phyloP scores from a whole-genome alignment of 2,888 invertebrate species.

The Priapulus caudatus region DNA sequence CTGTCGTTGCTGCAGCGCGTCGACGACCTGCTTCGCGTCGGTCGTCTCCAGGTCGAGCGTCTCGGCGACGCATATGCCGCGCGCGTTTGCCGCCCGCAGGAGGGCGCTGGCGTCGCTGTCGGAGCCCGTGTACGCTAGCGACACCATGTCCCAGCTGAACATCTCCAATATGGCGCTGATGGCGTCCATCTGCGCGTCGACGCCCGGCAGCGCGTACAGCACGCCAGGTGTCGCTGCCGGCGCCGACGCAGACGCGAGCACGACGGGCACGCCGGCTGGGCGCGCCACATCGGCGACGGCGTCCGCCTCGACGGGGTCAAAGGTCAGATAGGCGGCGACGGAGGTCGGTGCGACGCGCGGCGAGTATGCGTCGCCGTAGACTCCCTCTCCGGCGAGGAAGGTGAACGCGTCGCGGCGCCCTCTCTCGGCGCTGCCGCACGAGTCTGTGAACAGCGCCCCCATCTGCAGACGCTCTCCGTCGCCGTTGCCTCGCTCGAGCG shows the following conservation, averaged over 20 bases:
- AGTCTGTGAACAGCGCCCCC: not conserved
- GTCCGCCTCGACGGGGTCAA: not conserved
- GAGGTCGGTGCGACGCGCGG: not conserved
- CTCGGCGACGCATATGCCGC: not conserved
- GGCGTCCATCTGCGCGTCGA: not conserved
- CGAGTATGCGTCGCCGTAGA: not conserved
- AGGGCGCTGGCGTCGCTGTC: too few species aligned
- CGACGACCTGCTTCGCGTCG: not conserved
- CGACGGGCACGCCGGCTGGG: not conserved
- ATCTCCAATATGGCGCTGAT: not conserved
- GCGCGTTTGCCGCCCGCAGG: too few species aligned
- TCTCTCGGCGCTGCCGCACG: not conserved
- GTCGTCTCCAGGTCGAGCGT: not conserved
- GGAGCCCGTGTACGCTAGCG: not conserved
- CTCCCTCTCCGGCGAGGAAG: slow-evolving; percentile 1
- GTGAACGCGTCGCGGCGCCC: not conserved
- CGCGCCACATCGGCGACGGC: not conserved
- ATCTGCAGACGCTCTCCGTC: not conserved
- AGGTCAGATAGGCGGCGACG: not conserved
- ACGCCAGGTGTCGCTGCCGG: not conserved
- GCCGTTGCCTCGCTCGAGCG: not conserved
- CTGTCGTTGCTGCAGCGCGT: not conserved
- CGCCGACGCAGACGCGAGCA: not conserved
- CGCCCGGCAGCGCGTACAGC: not conserved
- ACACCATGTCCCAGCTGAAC: slow-evolving; percentile 1